A percentile compares a stretch with the other conserved stretches of the same genome.
These are phyloP conservation scores for Pogonus chalceus DNA, from an alignment of 1,140 invertebrate species.

Conservation along the genomic window DNA sequence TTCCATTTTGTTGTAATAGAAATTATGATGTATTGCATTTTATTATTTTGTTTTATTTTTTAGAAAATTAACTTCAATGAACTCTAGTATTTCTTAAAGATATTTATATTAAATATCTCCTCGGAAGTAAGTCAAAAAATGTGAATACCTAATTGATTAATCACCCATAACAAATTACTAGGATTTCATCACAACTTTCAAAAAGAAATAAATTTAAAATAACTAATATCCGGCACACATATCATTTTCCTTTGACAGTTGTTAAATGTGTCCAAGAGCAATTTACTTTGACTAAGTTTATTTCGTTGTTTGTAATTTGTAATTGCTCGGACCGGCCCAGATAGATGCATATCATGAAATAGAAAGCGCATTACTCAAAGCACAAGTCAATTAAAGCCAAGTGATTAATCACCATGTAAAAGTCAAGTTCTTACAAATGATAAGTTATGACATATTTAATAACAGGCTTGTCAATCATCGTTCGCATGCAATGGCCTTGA, in stretches of 20 bases:
- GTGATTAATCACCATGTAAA: constrained; percentile 2
- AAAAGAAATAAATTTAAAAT: not conserved
- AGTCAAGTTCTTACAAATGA: constrained; percentile 7
- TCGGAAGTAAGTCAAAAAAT: too few species aligned
- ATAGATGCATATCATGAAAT: constrained; percentile 1
- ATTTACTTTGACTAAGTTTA: too few species aligned
- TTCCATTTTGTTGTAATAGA: too few species aligned
- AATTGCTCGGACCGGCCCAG: not conserved
- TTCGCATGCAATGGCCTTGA: not conserved
- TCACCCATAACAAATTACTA: too few species aligned
- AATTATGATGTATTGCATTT: too few species aligned
- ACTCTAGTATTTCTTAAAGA: too few species aligned
- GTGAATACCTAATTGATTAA: too few species aligned
- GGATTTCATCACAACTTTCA: constrained; percentile 1
- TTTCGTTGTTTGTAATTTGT: not conserved
- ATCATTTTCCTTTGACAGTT: not conserved
- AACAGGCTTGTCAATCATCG: constrained; percentile 1
- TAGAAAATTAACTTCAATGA: too few species aligned
- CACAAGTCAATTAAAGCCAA: constrained; percentile 1
- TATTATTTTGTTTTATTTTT: too few species aligned
- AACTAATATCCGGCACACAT: not conserved
- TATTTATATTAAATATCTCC: too few species aligned
- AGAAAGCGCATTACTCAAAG: not conserved
- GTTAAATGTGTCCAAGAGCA: not conserved
- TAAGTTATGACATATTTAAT: constrained; percentile 8